Percentiles rank a stretch among this genome's conserved stretches.
Evolutionary conservation across 2,113 vertebrate species (phyloP).

Genomic region (Oreocharis arfaki): DNA sequence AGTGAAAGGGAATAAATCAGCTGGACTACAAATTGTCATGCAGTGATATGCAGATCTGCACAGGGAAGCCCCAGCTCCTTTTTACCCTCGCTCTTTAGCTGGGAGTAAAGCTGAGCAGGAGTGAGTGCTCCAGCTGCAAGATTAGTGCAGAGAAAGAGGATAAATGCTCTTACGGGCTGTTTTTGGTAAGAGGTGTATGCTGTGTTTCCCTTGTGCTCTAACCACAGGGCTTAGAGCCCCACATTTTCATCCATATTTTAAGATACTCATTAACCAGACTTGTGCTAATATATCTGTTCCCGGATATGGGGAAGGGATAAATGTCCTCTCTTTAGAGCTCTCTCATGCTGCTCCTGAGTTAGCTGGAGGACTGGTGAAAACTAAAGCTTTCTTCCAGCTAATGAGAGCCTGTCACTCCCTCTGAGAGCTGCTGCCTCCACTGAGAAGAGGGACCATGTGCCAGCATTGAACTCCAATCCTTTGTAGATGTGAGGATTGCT

Average conservation of each 20-base stretch:
- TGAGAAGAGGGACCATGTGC: neutral
- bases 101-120: neutral
- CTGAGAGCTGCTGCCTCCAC: neutral
- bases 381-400: neutral
- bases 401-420: neutral
- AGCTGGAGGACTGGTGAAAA: neutral
- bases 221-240: neutral
- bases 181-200: neutral
- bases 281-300: neutral
- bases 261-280: neutral
- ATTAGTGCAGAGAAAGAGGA: neutral
- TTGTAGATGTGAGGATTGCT: neutral
- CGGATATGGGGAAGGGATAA: neutral
- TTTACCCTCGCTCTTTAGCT: neutral
- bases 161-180: neutral
- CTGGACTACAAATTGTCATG: neutral
- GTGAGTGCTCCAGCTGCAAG: neutral
- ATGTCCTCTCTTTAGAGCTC: neutral
- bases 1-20: neutral
- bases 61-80: neutral
- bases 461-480: rapidly evolving
- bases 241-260: neutral
- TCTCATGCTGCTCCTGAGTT: neutral
- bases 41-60: neutral
- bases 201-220: neutral